A percentile compares a stretch with the other conserved stretches of the same genome.
Conservation (phyloP, 2,113 vertebrate species). For the Trogon melanurus region DNA sequence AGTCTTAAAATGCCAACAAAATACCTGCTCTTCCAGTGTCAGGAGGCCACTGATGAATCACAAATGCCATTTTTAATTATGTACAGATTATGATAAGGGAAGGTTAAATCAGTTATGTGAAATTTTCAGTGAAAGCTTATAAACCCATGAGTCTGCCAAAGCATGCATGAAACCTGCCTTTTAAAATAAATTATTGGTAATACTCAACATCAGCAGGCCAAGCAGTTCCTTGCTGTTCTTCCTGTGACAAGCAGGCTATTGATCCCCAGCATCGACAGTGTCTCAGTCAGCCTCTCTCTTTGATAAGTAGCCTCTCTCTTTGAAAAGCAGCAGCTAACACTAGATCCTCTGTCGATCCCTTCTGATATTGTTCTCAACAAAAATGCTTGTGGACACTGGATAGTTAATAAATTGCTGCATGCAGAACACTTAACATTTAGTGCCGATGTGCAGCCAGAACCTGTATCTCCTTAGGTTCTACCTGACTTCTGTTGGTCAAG, state of each 20-base stretch:
- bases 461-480: neutral
- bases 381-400: neutral
- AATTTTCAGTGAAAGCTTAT: neutral
- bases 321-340: neutral
- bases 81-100: neutral
- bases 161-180: neutral
- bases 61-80: neutral
- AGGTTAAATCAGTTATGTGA: neutral
- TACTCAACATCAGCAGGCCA: neutral
- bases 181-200: neutral
- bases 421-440: neutral
- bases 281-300: neutral
- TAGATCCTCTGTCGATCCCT: neutral
- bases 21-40: neutral
- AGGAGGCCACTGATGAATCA: neutral
- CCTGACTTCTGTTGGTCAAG: neutral
- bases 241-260: neutral
- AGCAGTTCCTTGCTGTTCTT: neutral
- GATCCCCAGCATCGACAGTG: neutral
- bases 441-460: neutral
- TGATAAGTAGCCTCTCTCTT: neutral
- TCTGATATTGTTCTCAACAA: neutral
- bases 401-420: neutral
- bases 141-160: neutral
- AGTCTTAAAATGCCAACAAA: conserved; percentile 33